Evolutionary conservation across 2,888 invertebrate genomes (phyloP).

Genomic region (Saturnia pavonia): DNA sequence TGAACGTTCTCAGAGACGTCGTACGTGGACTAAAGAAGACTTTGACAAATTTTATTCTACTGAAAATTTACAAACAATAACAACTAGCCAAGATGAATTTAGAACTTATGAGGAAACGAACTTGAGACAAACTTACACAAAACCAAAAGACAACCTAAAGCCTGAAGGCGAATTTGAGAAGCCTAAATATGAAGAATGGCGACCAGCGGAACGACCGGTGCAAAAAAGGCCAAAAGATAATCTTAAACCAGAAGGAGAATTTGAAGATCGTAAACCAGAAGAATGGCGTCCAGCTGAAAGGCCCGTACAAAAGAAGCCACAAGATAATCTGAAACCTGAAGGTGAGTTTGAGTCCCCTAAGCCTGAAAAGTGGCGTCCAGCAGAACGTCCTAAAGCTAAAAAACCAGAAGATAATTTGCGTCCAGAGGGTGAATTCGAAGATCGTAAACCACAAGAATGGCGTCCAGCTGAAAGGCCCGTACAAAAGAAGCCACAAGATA

Average conservation of each 20-base stretch:
- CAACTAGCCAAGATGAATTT: constrained; percentile 86
- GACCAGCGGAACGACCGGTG: constrained; percentile 63
- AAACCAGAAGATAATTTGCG: constrained; percentile 78
- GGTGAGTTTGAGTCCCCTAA: constrained; percentile 65
- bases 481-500: constrained; percentile 67
- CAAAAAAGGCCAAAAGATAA: constrained; percentile 77
- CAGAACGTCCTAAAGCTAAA: constrained; percentile 53
- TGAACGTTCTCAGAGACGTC: constrained; percentile 82
- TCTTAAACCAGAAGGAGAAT: constrained; percentile 66
- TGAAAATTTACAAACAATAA: constrained; percentile 78
- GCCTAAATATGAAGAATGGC: constrained; percentile 68
- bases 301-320: constrained; percentile 49
- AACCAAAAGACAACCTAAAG: constrained; percentile 50
- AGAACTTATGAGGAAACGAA: constrained; percentile 83
- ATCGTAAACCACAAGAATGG: constrained; percentile 60
- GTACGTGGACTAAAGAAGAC: constrained; percentile 88
- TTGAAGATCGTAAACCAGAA: constrained; percentile 66
- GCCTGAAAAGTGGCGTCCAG: constrained; percentile 53
- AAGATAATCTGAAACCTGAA: constrained; percentile 75
- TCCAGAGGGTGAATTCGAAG: constrained; percentile 79
- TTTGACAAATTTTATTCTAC: constrained; percentile 86
- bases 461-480: constrained; percentile 57
- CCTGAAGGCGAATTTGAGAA: constrained; percentile 79
- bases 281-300: constrained; percentile 61
- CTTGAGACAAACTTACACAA: constrained; percentile 64